Evolutionary conservation across 2,797 vertebrate genomes (phyloP).

Genomic region (Enteromius argenteus): DNA sequence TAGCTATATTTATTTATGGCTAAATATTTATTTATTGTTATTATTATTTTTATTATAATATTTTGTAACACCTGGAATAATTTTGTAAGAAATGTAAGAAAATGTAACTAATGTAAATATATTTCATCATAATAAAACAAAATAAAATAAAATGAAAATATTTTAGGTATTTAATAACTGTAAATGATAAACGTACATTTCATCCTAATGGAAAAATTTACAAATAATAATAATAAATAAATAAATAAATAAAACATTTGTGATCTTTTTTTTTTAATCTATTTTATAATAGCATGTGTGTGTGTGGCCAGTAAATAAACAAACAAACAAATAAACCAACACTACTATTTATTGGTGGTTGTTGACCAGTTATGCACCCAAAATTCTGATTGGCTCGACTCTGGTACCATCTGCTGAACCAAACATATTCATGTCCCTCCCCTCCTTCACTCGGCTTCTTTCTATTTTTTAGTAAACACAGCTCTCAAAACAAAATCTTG

Average conservation of each 20-base stretch:
- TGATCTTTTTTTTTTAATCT: background rate
- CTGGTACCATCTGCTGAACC: slow-evolving; percentile 68
- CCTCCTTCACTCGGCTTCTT: background rate
- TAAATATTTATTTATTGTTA: no score
- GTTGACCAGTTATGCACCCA: background rate
- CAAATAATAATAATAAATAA: no score
- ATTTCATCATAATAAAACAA: background rate
- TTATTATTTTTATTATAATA: background rate
- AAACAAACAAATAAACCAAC: background rate
- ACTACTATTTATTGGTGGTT: no score
- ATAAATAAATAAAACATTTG: no score
- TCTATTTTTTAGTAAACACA: background rate
- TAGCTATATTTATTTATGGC: background rate
- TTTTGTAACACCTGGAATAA: background rate
- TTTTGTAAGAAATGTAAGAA: background rate
- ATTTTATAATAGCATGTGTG: background rate
- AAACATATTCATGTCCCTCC: slow-evolving; percentile 13
- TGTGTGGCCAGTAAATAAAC: no score
- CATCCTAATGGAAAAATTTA: background rate
- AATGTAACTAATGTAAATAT: background rate
- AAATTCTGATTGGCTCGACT: background rate
- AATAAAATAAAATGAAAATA: background rate
- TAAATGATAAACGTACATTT: background rate
- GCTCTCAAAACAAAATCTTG: slow-evolving; percentile 27
- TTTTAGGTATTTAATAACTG: background rate